Base-by-base conservation (phyloP, 2,797 vertebrate genomes). In the Nyctibius grandis region DNA sequence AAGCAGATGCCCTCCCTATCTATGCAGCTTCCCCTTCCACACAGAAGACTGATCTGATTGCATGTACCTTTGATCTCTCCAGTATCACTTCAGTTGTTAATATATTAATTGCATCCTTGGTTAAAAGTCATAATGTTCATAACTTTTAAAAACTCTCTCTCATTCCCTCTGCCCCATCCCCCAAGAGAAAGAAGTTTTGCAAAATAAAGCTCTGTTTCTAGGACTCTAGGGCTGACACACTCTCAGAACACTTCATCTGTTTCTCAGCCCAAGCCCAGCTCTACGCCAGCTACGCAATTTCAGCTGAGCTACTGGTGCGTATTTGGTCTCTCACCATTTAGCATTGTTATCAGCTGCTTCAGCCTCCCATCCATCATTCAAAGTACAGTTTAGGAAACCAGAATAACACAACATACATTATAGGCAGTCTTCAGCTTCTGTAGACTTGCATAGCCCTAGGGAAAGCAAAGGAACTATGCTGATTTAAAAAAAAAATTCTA, bases 291-390 rank as follows among this genome's bases (percentile, higher is more conserved):
- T 73, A 59, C 2, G 2, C 26, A 34, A 50, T 82, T 93, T 91
- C 77, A 82, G 63, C 81, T 40, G 36, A 87, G 74, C 88, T 94
- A 54, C 95, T 89, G 91, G 92, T 89, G 38, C 84, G 53, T 95
- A 50, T 96, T 97, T 92, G 88, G 56, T 96, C 95, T 93, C 95
- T 95, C 92, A 77, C 88, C 72, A 96, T 96, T 97, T 96, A 96
- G 54, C 92, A 96, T 92, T 79, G 91, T 96, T 97, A 96, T 96
- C 96, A 96, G 92, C 78, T 93, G n/a, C 68, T 88, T 91, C 74
- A 93, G 60, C 86, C 56, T 89, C 59, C 74, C 67, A 95, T 95
- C 54, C 81, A 80, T 96, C 95, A 93, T 92, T 91, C 4, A 2
- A 85, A 93, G 56, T 45, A 93, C 84, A 85, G 86, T 96, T 94